These are phyloP conservation scores for Malurus leucopterus DNA, from an alignment of 2,797 vertebrate species.

Conservation along the genomic window DNA sequence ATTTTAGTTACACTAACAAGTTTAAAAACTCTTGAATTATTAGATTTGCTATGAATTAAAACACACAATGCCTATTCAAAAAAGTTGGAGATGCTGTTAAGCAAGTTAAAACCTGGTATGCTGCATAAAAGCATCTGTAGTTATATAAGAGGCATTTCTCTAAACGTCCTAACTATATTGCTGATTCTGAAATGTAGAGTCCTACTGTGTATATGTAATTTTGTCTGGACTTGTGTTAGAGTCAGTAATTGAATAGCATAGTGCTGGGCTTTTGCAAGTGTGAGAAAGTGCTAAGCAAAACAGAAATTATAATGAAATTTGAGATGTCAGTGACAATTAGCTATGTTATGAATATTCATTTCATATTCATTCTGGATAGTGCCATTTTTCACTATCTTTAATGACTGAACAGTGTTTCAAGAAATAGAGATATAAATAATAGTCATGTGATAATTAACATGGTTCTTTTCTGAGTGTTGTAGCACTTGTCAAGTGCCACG, in stretches of 20 bases:
- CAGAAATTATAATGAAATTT: slow-evolving; percentile 62
- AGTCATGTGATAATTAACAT: slow-evolving; percentile 47
- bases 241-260: slow-evolving; percentile 1
- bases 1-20: background rate
- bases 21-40: slow-evolving; percentile 4
- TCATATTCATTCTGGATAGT: slow-evolving; percentile 30
- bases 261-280: slow-evolving; percentile 2
- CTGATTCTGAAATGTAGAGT: background rate
- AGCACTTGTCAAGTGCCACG: slow-evolving; percentile 34
- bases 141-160: background rate
- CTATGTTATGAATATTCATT: slow-evolving; percentile 50
- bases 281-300: slow-evolving; percentile 49
- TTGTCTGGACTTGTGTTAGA: background rate
- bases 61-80: background rate
- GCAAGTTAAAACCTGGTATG: background rate
- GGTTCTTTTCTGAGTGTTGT: background rate
- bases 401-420: slow-evolving; percentile 35
- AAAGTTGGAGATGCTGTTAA: background rate
- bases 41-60: slow-evolving; percentile 30
- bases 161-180: background rate
- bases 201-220: background rate
- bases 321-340: slow-evolving; percentile 57
- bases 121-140: background rate
- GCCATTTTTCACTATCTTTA: slow-evolving; percentile 46
- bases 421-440: slow-evolving; percentile 50